phyloP scores from a whole-genome alignment of 2,888 invertebrate genomes.

The Embidobia sp. region DNA sequence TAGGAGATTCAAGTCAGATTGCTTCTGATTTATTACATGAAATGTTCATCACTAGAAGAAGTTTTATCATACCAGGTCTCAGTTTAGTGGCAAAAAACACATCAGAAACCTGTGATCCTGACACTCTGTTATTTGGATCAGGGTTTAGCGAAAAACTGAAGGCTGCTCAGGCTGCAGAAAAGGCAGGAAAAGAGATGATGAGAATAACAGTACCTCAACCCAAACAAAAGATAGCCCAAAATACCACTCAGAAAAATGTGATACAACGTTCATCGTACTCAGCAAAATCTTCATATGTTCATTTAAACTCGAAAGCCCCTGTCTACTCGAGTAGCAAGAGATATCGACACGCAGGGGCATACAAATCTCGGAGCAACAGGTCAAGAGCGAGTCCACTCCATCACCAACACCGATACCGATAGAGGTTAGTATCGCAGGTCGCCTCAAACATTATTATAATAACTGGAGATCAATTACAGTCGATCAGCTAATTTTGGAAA shows the following conservation, averaged over 20 bases:
- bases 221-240: no score
- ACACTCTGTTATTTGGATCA: slow-evolving; percentile 2
- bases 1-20: slow-evolving; percentile 3
- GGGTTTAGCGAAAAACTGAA: slow-evolving; percentile 22
- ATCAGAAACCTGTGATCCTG: background rate
- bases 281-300: background rate
- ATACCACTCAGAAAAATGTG: no score
- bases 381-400: no score
- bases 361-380: no score
- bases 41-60: background rate
- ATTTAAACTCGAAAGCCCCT: slow-evolving; percentile 17
- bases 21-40: background rate
- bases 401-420: background rate
- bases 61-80: background rate
- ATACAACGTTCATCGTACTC: background rate
- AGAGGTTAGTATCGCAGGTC: background rate
- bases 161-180: slow-evolving; percentile 3
- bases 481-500: no score
- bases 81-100: background rate
- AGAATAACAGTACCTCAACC: background rate
- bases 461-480: no score
- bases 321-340: background rate
- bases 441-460: no score
- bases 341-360: background rate
- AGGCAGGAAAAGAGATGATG: slow-evolving; percentile 8